phyloP scores from a whole-genome alignment of 2,888 invertebrate genomes.

The Drosophila acutilabella region DNA sequence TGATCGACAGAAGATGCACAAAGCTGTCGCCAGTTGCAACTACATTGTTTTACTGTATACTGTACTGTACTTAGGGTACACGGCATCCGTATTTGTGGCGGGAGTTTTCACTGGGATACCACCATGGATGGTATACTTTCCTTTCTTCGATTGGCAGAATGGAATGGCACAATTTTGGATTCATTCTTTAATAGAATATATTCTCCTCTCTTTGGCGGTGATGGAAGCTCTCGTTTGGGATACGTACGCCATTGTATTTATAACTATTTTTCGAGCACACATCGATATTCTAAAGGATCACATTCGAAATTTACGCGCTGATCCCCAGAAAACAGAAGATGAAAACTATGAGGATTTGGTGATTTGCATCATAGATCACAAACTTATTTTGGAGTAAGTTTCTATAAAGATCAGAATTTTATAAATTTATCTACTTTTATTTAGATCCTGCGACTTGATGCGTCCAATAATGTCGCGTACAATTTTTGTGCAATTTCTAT shows the following conservation, averaged over 20 bases:
- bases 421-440: neutral
- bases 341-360: constrained; percentile 58
- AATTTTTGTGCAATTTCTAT: constrained; percentile 22
- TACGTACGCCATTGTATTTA: constrained; percentile 35
- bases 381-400: constrained; percentile 50
- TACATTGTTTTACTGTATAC: constrained; percentile 42
- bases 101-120: constrained; percentile 29
- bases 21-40: constrained; percentile 50
- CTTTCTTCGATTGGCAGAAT: constrained; percentile 53
- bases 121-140: constrained; percentile 60
- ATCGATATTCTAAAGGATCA: constrained; percentile 55
- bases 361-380: constrained; percentile 48
- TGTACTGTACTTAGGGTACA: constrained; percentile 37
- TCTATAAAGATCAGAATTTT: neutral
- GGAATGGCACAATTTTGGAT: constrained; percentile 39
- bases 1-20: constrained; percentile 49
- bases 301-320: constrained; percentile 35
- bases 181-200: constrained; percentile 44
- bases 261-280: constrained; percentile 46
- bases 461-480: constrained; percentile 24
- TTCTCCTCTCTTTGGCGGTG: constrained; percentile 22
- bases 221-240: constrained; percentile 33
- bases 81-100: constrained; percentile 26
- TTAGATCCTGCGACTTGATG: constrained; percentile 36
- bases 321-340: constrained; percentile 31